phyloP scores from a whole-genome alignment of 30 jellyfish, hydroid and myxozoan genomes.

The Haliclystus octoradiatus region DNA sequence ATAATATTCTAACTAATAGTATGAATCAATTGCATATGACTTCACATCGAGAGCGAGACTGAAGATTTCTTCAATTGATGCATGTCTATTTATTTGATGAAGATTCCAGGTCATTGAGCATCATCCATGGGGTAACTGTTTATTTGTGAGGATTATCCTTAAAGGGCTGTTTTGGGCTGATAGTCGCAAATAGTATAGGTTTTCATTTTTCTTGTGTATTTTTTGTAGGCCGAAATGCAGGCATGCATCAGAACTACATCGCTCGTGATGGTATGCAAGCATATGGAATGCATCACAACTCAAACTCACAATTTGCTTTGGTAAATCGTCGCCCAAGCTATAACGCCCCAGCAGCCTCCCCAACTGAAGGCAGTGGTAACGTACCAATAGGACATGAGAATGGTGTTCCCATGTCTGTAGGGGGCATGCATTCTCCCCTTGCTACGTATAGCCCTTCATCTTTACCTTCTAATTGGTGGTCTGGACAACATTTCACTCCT shows the following conservation, averaged over 20 bases:
- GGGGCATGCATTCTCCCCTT: slow-evolving; percentile 12
- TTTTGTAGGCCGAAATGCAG: neutral
- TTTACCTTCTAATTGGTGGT: slow-evolving; percentile 33
- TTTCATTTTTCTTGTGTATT: neutral
- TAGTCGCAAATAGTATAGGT: too few species aligned
- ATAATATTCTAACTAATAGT: too few species aligned
- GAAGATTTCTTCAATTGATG: too few species aligned
- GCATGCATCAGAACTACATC: neutral
- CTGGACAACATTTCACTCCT: slow-evolving; percentile 20
- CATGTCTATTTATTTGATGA: too few species aligned
- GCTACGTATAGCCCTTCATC: slow-evolving; percentile 19
- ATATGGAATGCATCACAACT: neutral
- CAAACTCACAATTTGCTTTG: neutral
- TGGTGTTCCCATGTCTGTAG: slow-evolving; percentile 10
- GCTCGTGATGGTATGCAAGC: neutral
- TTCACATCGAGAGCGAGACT: too few species aligned
- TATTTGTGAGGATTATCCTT: too few species aligned
- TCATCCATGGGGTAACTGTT: too few species aligned
- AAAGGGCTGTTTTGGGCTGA: too few species aligned
- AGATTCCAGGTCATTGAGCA: too few species aligned
- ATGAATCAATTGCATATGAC: too few species aligned
- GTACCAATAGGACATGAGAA: neutral
- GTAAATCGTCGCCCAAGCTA: slow-evolving; percentile 7
- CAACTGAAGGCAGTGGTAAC: slow-evolving; percentile 9
- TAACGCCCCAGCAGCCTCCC: slow-evolving; percentile 31